phyloP scores from a whole-genome alignment of 2,797 vertebrate species.

The Muraenolepis orangiensis region DNA sequence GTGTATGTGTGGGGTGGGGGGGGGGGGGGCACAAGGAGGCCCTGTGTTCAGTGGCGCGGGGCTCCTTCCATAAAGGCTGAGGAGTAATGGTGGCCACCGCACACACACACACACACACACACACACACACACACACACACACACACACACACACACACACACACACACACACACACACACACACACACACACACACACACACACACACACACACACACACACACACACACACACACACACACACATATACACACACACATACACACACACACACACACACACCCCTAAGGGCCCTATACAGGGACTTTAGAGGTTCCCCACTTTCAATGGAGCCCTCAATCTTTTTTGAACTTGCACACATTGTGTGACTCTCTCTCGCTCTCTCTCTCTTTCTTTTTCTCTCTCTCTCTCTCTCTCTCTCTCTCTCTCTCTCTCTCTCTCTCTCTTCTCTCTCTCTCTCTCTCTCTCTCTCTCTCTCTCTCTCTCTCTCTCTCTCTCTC shows the following conservation, averaged over 20 bases:
- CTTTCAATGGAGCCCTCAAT: constrained; percentile 63
- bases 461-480: constrained; percentile 34
- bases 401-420: constrained; percentile 13
- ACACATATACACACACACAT: no score
- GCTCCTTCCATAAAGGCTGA: constrained; percentile 65
- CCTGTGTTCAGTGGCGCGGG: constrained; percentile 66
- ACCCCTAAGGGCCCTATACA: constrained; percentile 26
- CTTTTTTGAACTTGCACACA: constrained; percentile 56
- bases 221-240: no score
- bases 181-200: no score
- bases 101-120: no score
- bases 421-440: no score
- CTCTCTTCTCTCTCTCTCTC: no score
- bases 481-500: constrained; percentile 41
- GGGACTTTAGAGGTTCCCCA: constrained; percentile 65
- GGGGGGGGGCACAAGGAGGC: constrained; percentile 68
- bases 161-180: no score
- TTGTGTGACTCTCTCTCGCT: constrained; percentile 55
- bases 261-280: no score
- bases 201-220: no score
- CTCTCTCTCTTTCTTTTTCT: constrained; percentile 38
- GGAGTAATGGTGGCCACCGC: constrained; percentile 52
- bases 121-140: no score
- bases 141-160: no score
- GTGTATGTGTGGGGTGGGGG: constrained; percentile 43